Evolutionary conservation across 2,797 vertebrate genomes (phyloP).

Genomic region (Aldrovandia affinis): DNA sequence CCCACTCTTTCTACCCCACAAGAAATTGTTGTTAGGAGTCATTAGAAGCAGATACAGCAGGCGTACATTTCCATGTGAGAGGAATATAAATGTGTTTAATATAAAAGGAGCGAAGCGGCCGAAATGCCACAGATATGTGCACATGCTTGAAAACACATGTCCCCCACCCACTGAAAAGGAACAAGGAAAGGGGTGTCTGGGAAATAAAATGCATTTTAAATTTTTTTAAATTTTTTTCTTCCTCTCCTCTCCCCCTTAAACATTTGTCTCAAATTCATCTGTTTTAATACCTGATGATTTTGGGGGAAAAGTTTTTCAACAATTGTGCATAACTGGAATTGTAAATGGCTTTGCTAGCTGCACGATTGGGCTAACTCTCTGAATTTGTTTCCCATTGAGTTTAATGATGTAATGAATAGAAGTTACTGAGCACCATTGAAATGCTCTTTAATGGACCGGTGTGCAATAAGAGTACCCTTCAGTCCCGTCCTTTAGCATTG

Average conservation of each 20-base stretch:
- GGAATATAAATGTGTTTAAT: conserved; percentile 15
- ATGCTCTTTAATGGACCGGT: neutral
- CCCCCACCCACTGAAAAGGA: neutral
- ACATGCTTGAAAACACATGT: neutral
- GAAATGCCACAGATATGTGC: neutral
- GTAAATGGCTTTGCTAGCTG: neutral
- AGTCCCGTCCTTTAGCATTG: neutral
- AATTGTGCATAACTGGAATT: neutral
- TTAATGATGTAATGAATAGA: neutral
- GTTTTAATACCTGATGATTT: neutral
- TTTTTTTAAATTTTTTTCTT: neutral
- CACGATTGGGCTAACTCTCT: neutral
- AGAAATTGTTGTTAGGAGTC: neutral
- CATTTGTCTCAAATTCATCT: neutral
- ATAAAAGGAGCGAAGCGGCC: neutral
- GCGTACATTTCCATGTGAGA: neutral
- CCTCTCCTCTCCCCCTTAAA: neutral
- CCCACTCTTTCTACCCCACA: neutral
- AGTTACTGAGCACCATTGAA: neutral
- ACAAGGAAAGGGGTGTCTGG: neutral
- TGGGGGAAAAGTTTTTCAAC: neutral
- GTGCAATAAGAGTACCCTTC: neutral
- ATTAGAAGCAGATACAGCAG: neutral
- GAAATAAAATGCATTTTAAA: neutral
- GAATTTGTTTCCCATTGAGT: neutral